Base-by-base conservation (phyloP, 2,113 vertebrate genomes). In the Tachysurus vachellii region DNA sequence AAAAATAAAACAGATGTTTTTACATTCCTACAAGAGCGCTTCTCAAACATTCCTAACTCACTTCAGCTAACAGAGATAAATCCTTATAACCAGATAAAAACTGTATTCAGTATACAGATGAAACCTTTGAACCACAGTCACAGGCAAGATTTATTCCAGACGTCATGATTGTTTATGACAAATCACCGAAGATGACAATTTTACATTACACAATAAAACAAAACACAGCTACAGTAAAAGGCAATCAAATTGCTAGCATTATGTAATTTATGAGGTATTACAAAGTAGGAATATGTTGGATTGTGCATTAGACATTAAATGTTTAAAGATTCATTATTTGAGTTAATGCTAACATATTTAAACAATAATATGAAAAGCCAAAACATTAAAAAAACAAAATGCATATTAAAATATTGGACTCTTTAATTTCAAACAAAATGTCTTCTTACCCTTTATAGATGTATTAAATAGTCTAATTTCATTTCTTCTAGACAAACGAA, bases 1-100 rank as follows among this genome's bases (percentile, higher is more conserved):
- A 11, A 31, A 95, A 92, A 36, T 87, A 10, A 91, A 80, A 86
- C 47, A 56, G 5, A 85, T 53, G 7, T 44, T 79, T 44, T 79
- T 31, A 73, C 17, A 44, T 50, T 50, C 47, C 47, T 19, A 42
- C 7, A 73, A 77, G 17, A 76, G n/a, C 77, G 17, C 13, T 21
- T 16, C 47, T 50, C 47, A 50, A 50, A 47, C 59, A 11, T 6
- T 8, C 0, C 19, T 62, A 56, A 59, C 14, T 56, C 17, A 36
- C n/a, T 53, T 76, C 14, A 79, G 5, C 8, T 76, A 21, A 70
- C 10, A 47, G 21, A 4, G 21, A 75, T 50, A 28, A 36, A 77
- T 36, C 21, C 7, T 80, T 21, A 42, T 10, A 26, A 13, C 11
- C 50, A 71, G n/a, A 57, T 56, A 0, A 82, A 73, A 50, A 50